phyloP scores from a whole-genome alignment of 2,113 vertebrate species.

The Mastomys natalensis region DNA sequence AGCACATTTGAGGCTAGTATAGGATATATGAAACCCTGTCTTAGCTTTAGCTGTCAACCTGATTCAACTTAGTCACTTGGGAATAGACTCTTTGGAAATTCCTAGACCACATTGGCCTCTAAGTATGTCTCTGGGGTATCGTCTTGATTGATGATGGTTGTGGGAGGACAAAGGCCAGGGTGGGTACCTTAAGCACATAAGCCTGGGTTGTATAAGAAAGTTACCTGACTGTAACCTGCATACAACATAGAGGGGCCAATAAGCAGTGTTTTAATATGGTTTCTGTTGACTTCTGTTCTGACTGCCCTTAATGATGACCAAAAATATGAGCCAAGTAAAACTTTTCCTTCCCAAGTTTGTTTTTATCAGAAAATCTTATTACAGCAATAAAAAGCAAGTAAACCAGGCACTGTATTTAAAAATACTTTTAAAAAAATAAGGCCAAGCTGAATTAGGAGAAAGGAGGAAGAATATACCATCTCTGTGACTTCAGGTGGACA shows the following conservation, averaged over 20 bases:
- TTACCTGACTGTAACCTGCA: neutral
- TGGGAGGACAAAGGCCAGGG: neutral
- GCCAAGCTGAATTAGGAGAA: neutral
- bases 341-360: neutral
- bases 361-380: neutral
- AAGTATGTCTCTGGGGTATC: neutral
- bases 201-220: neutral
- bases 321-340: neutral
- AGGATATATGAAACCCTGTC: neutral
- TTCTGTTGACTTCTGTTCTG: neutral
- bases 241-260: neutral
- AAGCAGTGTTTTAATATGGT: neutral
- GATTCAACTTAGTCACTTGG: neutral
- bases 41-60: neutral
- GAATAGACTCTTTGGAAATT: neutral
- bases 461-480: neutral
- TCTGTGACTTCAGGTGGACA: neutral
- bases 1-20: neutral
- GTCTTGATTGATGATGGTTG: neutral
- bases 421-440: neutral
- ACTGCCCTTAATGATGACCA: neutral
- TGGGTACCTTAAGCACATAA: neutral
- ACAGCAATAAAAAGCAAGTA: neutral
- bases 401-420: neutral
- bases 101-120: neutral